These are phyloP conservation scores for Sebastes oblongus DNA, from an alignment of 2,797 vertebrate genomes.

Conservation along the genomic window DNA sequence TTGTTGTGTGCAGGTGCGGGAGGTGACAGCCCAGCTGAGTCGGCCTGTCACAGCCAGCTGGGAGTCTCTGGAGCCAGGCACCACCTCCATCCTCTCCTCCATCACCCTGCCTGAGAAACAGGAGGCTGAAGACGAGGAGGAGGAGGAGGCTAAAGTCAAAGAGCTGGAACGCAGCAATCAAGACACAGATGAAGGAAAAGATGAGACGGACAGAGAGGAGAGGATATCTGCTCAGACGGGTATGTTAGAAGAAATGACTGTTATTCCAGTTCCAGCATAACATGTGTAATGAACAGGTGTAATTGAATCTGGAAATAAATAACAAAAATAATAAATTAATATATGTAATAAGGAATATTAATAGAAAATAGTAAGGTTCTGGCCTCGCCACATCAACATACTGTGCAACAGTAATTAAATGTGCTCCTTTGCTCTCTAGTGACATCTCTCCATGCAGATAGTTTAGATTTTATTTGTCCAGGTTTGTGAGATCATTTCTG, in stretches of 20 bases:
- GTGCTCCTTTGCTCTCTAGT: too few species aligned
- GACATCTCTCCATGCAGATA: too few species aligned
- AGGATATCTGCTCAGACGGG: conserved; percentile 4
- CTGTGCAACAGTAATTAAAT: too few species aligned
- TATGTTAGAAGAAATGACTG: background rate
- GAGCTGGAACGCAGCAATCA: background rate
- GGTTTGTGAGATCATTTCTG: too few species aligned
- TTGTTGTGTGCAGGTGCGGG: conserved; percentile 74
- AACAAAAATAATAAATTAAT: too few species aligned
- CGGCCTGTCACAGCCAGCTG: conserved; percentile 40
- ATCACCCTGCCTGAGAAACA: conserved; percentile 10
- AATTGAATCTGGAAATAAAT: too few species aligned
- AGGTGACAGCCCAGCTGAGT: conserved; percentile 70
- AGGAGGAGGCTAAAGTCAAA: background rate
- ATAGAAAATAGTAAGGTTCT: too few species aligned
- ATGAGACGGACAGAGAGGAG: background rate
- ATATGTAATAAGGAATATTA: too few species aligned
- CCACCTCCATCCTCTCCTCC: conserved; percentile 30
- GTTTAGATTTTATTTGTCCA: too few species aligned
- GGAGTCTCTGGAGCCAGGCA: conserved; percentile 40
- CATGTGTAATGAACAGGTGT: too few species aligned
- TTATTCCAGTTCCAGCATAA: too few species aligned
- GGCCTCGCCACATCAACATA: too few species aligned
- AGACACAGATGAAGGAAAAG: background rate
- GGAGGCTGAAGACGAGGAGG: background rate